Evolutionary conservation across 64 coral and sea anemone genomes (phyloP), one percentile per base, ranked within the genome.

Genomic region (Hydrozoanthus tunicans): DNA sequence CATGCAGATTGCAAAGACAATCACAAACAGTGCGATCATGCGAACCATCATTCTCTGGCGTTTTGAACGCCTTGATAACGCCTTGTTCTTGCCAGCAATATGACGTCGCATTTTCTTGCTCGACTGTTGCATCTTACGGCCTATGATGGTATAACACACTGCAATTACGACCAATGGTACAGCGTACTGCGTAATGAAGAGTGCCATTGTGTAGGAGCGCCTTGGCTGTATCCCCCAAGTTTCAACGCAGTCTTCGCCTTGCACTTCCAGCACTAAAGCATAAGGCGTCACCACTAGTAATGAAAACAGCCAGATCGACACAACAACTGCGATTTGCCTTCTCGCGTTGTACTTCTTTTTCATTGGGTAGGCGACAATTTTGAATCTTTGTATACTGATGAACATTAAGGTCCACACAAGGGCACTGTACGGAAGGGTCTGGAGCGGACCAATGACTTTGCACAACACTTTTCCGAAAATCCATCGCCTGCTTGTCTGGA

Each of bases 1-100:
- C 94, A 96, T 96, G 59, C 94, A 96, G 53, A 96, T 78, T 12
- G 94, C 94, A 73, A 96, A 96, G 26, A 93, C 91, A 1, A 86
- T 69, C 15, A 93, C 91, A 72, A 96, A 96, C 1, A 96, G 53
- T 1, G 90, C 58, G 3, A 92, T 86, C 74, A 92, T 93, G 10
- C 94, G 94, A 15, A 96, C 81, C 0, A 92, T 86, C 61, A 89
- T 89, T 25, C 89, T 79, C 7, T 93, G 82, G 13, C 91, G 80
- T 64, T 25, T 79, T 7, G 64, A 66, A 64, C 91, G 94, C 15
- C 83, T 93, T 27, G 78, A 55, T 11, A 77, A 79, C 58, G 91
- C 94, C 53, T 56, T 81, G 23, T 79, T 66, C 26, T 17, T 86
- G 6, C 94, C 91, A 81, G 94, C 56, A 84, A 96, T 91, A 15